Base-by-base conservation (phyloP, 2,797 vertebrate genomes). In the Falco berigora region DNA sequence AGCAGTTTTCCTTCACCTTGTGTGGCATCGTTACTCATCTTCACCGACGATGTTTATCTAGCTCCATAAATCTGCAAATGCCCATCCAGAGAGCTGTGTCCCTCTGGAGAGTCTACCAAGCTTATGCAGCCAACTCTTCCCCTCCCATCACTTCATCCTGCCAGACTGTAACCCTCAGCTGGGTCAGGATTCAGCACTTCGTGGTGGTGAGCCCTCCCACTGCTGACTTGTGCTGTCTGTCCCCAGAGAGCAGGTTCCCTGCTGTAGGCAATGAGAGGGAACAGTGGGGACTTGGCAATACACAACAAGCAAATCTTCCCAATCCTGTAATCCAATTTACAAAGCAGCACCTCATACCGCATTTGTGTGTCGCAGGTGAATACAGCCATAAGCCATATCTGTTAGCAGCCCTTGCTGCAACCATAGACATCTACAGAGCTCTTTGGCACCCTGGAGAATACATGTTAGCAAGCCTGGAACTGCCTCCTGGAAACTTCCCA, bases 401-500 rank as follows among this genome's bases (percentile, higher is more conserved):
- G 94, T 97, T 97, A 96, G 93, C 97, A 97, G 92, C 75, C 75
- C 52, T 66, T 86, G 63, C 92, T 75, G 69, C 86, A 94, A 24
- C 84, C 86, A 82, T 11, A 92, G 82, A 62, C 86, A 90, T 68
- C 91, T 87, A 83, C 86, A 93, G 66, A 92, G 90, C 78, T 83
- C 85, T 95, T 97, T 97, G 95, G 95, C 95, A 95, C 73, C n/a
- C n/a, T 58, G 53, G 28, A 86, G 63, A 88, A 94, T 38, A 92
- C 15, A 13, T 0, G 4, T 76, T 75, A 88, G 91, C 97, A 97
- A 97, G 96, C 81, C 94, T 88, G 73, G 90, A 95, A 73, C 68
- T 97, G 94, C 88, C 95, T 94, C 84, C 94, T 97, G 96, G 97
- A 97, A 97, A 74, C 61, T 50, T 96, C 95, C 96, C 96, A 97